Evolutionary conservation across 2,113 vertebrate genomes (phyloP).

Genomic region (Notechis scutatus): DNA sequence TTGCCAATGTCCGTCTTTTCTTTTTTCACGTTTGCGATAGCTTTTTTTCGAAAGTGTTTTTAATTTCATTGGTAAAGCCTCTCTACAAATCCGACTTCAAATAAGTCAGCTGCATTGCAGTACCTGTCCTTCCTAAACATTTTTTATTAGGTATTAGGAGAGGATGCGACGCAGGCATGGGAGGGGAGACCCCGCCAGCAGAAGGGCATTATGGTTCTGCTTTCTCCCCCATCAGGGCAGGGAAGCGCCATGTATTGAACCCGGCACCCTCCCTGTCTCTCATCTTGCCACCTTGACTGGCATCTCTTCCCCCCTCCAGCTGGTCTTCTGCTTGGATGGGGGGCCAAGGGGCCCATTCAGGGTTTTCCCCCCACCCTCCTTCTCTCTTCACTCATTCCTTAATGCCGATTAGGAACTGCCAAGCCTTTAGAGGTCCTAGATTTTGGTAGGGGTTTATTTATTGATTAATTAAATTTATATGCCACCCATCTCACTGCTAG

Average conservation of each 20-base stretch:
- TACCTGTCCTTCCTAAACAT: conserved; percentile 48
- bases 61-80: neutral
- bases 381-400: neutral
- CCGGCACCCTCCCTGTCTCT: rapidly evolving
- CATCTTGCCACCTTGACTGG: neutral
- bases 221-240: neutral
- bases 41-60: neutral
- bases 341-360: neutral
- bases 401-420: neutral
- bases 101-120: conserved; percentile 37
- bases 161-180: neutral
- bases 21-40: neutral
- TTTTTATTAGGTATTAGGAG: conserved; percentile 40
- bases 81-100: neutral
- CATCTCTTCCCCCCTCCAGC: conserved; percentile 10
- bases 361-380: neutral
- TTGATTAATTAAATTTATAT: too few relatives aligned
- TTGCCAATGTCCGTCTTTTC: too few relatives aligned
- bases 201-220: neutral
- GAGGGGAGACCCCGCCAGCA: neutral
- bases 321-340: neutral
- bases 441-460: neutral
- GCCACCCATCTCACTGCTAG: too few relatives aligned
- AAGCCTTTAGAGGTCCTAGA: neutral
- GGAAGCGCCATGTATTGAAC: neutral